Conservation (phyloP, 1,140 invertebrate genomes). For the Drosophila subobscura region DNA sequence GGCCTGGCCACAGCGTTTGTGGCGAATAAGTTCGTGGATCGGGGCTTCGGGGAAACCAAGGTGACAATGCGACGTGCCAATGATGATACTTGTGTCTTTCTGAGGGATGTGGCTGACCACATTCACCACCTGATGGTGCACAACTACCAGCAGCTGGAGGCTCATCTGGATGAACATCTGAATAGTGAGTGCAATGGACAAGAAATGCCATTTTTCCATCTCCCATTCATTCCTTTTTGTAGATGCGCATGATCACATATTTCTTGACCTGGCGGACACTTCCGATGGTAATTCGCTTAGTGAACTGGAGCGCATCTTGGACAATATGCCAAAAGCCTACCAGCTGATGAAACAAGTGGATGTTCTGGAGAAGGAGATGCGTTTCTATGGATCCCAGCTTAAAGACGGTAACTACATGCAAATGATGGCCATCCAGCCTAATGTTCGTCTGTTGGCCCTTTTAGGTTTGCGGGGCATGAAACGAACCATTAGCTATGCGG, state of each 20-base stretch:
- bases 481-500: slow-evolving; percentile 84
- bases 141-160: slow-evolving; percentile 90
- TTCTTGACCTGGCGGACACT: slow-evolving; percentile 87
- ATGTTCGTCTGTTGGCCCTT: slow-evolving; percentile 38
- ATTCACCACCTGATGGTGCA: slow-evolving; percentile 86
- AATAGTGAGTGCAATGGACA: slow-evolving; percentile 83
- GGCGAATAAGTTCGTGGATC: slow-evolving; percentile 92
- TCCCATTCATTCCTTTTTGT: neutral
- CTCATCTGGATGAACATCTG: slow-evolving; percentile 86
- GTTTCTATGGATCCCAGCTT: slow-evolving; percentile 87
- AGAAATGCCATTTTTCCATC: too few relatives aligned
- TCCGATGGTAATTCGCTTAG: slow-evolving; percentile 90
- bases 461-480: slow-evolving; percentile 89
- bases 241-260: slow-evolving; percentile 84
- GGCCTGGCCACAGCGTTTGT: slow-evolving; percentile 93
- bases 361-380: slow-evolving; percentile 86
- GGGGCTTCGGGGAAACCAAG: slow-evolving; percentile 87
- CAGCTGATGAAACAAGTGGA: slow-evolving; percentile 87
- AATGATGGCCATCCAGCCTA: neutral
- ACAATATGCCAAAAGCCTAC: slow-evolving; percentile 87
- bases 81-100: slow-evolving; percentile 87
- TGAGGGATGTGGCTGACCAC: slow-evolving; percentile 88
- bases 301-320: slow-evolving; percentile 89
- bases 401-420: slow-evolving; percentile 86
- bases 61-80: slow-evolving; percentile 85